Conservation (phyloP, 2,797 vertebrate genomes). For the Limnodromus scolopaceus region DNA sequence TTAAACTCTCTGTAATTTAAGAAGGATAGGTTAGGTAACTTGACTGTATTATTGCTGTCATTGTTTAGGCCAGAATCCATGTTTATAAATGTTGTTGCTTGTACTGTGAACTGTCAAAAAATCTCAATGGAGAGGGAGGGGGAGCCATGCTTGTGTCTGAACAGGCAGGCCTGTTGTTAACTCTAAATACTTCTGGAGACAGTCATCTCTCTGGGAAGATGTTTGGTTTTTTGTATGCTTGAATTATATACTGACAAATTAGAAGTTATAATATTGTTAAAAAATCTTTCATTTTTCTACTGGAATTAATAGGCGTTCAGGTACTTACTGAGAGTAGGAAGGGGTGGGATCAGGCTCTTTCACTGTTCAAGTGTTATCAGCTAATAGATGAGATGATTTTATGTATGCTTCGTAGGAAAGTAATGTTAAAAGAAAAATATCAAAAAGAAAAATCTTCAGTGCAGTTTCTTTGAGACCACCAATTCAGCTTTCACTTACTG, state of each 20-base stretch:
- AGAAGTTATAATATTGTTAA: neutral
- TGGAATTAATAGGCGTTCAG: neutral
- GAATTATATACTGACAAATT: neutral
- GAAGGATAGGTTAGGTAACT: neutral
- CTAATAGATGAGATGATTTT: neutral
- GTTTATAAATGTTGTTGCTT: neutral
- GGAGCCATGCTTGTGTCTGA: neutral
- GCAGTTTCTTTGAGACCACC: neutral
- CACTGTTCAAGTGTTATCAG: neutral
- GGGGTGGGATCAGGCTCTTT: neutral
- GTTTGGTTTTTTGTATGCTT: neutral
- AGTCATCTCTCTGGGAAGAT: neutral
- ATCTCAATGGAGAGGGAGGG: neutral
- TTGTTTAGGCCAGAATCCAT: neutral
- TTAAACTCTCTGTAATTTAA: neutral
- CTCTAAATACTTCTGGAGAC: neutral
- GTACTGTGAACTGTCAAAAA: neutral
- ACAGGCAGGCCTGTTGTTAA: neutral
- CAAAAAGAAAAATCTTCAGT: neutral
- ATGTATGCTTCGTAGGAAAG: neutral
- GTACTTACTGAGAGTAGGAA: neutral
- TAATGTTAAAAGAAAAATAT: neutral
- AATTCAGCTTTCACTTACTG: neutral
- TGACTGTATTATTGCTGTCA: neutral
- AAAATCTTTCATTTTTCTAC: neutral